Base-by-base conservation (phyloP, 2,113 vertebrate species). In the Hirundichthys speculiger region DNA sequence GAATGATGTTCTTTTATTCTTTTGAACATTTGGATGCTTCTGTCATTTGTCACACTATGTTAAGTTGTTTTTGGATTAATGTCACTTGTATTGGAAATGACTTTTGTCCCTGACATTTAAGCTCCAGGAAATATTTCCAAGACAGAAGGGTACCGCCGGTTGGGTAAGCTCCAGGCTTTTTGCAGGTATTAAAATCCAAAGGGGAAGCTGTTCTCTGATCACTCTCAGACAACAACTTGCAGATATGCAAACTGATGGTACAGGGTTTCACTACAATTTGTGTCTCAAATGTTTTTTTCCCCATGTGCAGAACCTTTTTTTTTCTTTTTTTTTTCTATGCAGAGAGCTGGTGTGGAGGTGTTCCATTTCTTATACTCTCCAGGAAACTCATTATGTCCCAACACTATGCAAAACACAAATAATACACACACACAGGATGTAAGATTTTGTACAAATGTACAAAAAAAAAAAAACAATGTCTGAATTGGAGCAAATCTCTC, bases 51-150 rank as follows among this genome's bases (percentile, higher is more conserved):
- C 54, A 21, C 46, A 20, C 18, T 5, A 16, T 46, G 57, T 73
- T 21, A 66, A 64, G 64, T 41, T 73, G 22, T 57, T 62, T 60
- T n/a, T 52, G 55, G 47, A 48, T 45, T 47, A 42, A 43, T 64
- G 42, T 49, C 25, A 61, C 38, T 69, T 18, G 3, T 42, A 24
- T 41, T 65, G 34, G 56, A 73, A 69, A 82, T 57, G 27, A 41
- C 57, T 59, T 69, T 70, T 30, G 43, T 63, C 48, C 19, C 41
- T 77, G 65, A 73, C 52, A 56, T 77, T 72, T 77, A 79, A 69
- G 50, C 66, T 77, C 52, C 19, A 5, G 27, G 43, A 52, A 59
- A 66, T 45, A 59, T 63, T 75, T 46, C 50, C 53, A 67, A 72
- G 74, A 77, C 51, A 63, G 18, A 49, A 59, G 20, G 48, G 54